Conservation (phyloP, 2,797 vertebrate species). For the Phoebastria nigripes region DNA sequence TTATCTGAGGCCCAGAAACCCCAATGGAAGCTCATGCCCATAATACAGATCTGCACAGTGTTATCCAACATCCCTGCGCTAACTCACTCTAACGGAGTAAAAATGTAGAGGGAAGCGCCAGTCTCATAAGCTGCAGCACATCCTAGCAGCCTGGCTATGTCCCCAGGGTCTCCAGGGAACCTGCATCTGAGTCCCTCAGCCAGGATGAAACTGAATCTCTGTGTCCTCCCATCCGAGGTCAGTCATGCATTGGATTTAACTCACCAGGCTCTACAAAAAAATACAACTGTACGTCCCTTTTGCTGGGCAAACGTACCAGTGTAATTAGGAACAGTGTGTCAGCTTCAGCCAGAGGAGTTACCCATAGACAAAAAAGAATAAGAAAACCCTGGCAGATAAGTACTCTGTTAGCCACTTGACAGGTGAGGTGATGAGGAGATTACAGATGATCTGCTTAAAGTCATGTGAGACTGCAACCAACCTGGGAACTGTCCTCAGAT, state of each 20-base stretch:
- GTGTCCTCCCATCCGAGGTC: not conserved
- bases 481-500: not conserved
- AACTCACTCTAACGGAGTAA: not conserved
- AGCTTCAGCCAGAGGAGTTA: not conserved
- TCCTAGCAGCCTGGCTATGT: not conserved
- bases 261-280: not conserved
- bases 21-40: not conserved
- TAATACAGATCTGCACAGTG: not conserved
- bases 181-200: not conserved
- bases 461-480: not conserved
- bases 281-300: not conserved
- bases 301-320: not conserved
- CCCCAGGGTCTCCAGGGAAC: not conserved
- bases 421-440: not conserved
- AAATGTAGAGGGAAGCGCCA: not conserved
- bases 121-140: not conserved
- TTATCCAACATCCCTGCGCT: not conserved
- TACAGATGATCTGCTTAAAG: not conserved
- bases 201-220: not conserved
- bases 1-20: not conserved
- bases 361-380: not conserved
- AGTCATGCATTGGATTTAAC: not conserved
- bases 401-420: not conserved
- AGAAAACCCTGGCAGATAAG: not conserved
- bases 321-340: not conserved